Base-by-base conservation (phyloP, 2,888 invertebrate species). In the Orchesellides sinensis region DNA sequence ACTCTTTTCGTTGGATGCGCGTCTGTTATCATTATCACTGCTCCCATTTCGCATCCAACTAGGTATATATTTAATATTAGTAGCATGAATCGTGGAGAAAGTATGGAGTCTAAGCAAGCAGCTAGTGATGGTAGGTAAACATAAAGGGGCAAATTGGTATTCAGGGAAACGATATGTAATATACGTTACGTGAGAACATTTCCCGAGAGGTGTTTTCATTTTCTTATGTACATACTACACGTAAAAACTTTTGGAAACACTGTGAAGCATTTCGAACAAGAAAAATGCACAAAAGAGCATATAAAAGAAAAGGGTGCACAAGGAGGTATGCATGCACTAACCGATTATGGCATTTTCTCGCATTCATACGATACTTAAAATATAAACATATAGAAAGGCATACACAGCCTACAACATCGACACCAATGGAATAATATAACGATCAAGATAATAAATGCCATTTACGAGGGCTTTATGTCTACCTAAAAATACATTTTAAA, bases 161-260 rank as follows among this genome's bases (percentile, higher is more conserved):
- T 77, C 77, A 77, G 45, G 29, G 59, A 45, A 69, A 69, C 69
- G 49, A 78, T 61, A 59, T 25, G 61, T 78, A 78, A 78, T 78
- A 69, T 52, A 68, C 21, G 45, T 56, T 75, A 75, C 77, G 77
- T 78, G 77, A 78, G 69, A 78, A 59, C 77, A 78, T 78, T 77
- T 59, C n/a, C 45, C 19, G 32, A 75, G 68, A 78, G 63, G 69
- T 78, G 47, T 69, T 78, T 78, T 69, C 77, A n/a, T 45, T 59
- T 77, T 49, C 45, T 49, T 25, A 6, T 65, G 40, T 21, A 19
- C 23, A 12, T 56, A 17, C 19, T 65, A 2, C 35, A 49, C 27
- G 0, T 21, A 35, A 54, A 69, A 21, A 29, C 3, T 61, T 59
- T 72, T 19, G 21, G 47, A 73, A 73, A 49, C 74, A 32, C n/a